Evolutionary conservation across 2,113 vertebrate genomes (phyloP).

Genomic region (Todiramphus saurophagus): DNA sequence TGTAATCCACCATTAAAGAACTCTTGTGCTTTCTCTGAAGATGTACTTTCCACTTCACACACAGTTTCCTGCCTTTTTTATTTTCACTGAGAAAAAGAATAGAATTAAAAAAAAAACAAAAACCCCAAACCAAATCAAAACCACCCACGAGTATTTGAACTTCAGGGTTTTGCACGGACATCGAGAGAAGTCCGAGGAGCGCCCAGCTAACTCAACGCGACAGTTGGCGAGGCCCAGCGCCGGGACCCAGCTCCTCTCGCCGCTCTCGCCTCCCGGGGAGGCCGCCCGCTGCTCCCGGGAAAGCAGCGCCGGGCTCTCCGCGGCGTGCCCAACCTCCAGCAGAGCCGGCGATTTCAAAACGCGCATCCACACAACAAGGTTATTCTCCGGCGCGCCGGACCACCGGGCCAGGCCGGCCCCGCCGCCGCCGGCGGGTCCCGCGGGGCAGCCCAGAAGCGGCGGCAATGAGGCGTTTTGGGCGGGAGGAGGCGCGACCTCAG

Average conservation of each 20-base stretch:
- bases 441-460: background rate
- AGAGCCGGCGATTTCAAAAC: background rate
- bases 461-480: background rate
- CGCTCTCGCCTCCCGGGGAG: too few species aligned
- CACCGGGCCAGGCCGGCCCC: background rate
- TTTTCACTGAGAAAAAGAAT: too few species aligned
- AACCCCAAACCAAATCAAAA: too few species aligned
- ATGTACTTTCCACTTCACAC: background rate
- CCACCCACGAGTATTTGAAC: too few species aligned
- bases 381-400: background rate
- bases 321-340: background rate
- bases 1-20: background rate
- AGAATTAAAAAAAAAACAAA: background rate
- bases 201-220: background rate
- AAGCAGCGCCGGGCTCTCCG: background rate
- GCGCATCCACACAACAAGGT: background rate
- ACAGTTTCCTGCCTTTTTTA: background rate
- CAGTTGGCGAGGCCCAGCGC: background rate
- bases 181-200: rapidly evolving
- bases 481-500: background rate
- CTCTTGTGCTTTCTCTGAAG: background rate
- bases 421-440: background rate
- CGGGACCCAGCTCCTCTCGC: too few species aligned
- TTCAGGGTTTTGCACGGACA: rapidly evolving
- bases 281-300: background rate